These are phyloP conservation scores for Ptiloglossa arizonensis DNA, from an alignment of 1,140 invertebrate species.

Conservation along the genomic window DNA sequence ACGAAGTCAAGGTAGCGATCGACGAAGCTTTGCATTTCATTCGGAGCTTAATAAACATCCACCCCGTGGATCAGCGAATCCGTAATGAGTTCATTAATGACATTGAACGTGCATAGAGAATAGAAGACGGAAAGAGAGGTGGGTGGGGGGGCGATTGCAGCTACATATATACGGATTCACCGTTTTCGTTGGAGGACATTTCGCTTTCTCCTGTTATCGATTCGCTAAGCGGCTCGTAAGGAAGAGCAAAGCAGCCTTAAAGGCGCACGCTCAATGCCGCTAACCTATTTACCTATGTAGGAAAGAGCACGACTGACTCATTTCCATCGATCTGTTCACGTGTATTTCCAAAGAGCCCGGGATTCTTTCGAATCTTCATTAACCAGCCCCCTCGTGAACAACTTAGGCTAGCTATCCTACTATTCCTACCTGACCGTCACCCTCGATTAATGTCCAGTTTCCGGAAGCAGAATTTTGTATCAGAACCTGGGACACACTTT, in stretches of 20 bases:
- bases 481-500: too few species aligned
- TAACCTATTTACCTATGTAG: conserved; percentile 69
- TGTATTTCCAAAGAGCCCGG: background rate
- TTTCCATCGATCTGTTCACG: conserved; percentile 46
- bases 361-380: conserved; percentile 22
- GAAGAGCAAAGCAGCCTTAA: conserved; percentile 72
- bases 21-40: background rate
- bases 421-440: too few species aligned
- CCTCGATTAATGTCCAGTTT: too few species aligned
- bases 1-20: too few species aligned
- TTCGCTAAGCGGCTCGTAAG: conserved; percentile 69
- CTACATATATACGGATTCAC: conserved; percentile 30
- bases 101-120: background rate
- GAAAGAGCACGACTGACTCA: conserved; percentile 38
- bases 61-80: background rate
- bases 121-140: background rate
- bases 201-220: conserved; percentile 69
- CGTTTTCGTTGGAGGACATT: conserved; percentile 51
- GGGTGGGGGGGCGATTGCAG: background rate
- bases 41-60: too few species aligned
- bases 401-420: background rate
- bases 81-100: background rate
- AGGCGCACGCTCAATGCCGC: conserved; percentile 70
- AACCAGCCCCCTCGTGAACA: background rate
- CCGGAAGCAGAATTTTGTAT: too few species aligned